A percentile compares a stretch with the other conserved stretches of the same genome.
These are phyloP conservation scores for Sebastes diaconus DNA, from an alignment of 2,797 vertebrate genomes.

Conservation along the genomic window DNA sequence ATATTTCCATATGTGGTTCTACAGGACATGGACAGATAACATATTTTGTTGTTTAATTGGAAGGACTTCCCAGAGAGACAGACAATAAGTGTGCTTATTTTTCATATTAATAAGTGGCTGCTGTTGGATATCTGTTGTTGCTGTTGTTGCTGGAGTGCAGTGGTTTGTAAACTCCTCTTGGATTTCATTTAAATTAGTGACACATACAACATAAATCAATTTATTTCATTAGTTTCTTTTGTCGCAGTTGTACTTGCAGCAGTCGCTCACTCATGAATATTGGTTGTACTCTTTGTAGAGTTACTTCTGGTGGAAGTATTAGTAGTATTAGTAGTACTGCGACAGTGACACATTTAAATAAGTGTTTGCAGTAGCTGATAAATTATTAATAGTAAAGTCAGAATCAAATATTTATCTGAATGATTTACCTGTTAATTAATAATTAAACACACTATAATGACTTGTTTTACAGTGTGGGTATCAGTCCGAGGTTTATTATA, in stretches of 20 bases:
- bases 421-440: not conserved
- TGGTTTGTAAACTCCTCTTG: not conserved
- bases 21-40: not conserved
- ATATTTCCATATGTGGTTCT: not conserved
- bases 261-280: not conserved
- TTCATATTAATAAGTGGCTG: no score
- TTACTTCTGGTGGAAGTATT: not conserved
- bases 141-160: not conserved
- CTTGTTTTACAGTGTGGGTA: not conserved
- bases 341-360: not conserved
- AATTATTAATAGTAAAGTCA: not conserved
- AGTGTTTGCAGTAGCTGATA: not conserved
- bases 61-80: no score
- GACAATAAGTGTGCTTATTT: no score
- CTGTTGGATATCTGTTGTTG: not conserved
- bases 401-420: not conserved
- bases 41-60: not conserved
- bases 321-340: not conserved
- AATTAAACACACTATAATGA: not conserved
- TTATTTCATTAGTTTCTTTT: not conserved
- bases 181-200: not conserved
- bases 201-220: not conserved
- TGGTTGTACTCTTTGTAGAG: not conserved
- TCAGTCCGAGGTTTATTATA: not conserved
- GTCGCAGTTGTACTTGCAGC: not conserved